Evolutionary conservation across 2,113 vertebrate species (phyloP).

Genomic region (Lampris megalopsis): DNA sequence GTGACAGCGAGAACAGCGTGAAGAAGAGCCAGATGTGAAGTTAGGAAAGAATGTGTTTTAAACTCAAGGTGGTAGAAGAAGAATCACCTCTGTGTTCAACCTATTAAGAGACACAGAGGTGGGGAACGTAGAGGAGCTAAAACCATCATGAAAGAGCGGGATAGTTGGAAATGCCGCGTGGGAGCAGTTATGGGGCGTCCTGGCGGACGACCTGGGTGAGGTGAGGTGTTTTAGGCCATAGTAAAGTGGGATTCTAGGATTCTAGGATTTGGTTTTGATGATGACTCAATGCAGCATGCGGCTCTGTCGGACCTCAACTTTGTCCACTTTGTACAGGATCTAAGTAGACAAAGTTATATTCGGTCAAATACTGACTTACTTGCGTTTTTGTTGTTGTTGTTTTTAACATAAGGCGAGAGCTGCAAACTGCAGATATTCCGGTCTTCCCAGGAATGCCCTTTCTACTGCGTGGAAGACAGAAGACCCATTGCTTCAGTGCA

Average conservation of each 20-base stretch:
- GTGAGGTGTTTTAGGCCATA: background rate
- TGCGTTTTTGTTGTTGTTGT: background rate
- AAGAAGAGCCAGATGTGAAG: constrained; percentile 3
- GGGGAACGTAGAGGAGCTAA: no score
- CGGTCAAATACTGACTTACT: no score
- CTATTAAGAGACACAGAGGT: no score
- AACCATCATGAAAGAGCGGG: background rate
- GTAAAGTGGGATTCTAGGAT: background rate
- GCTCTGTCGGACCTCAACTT: no score
- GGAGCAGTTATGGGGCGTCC: no score
- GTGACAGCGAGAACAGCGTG: background rate
- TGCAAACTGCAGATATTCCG: constrained; percentile 11
- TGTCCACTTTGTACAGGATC: no score
- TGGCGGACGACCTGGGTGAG: no score
- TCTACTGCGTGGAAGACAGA: constrained; percentile 6
- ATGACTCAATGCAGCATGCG: background rate
- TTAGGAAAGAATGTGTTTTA: background rate
- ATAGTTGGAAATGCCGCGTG: no score
- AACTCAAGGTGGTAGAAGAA: no score
- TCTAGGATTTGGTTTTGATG: background rate
- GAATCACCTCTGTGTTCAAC: no score
- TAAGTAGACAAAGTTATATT: no score
- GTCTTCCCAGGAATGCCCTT: constrained; percentile 3
- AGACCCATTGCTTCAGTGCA: constrained; percentile 30
- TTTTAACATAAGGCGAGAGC: background rate